Percentiles rank a stretch among this genome's conserved stretches.
Evolutionary conservation across 2,888 invertebrate species (phyloP).

Genomic region (Clostera curtula): DNA sequence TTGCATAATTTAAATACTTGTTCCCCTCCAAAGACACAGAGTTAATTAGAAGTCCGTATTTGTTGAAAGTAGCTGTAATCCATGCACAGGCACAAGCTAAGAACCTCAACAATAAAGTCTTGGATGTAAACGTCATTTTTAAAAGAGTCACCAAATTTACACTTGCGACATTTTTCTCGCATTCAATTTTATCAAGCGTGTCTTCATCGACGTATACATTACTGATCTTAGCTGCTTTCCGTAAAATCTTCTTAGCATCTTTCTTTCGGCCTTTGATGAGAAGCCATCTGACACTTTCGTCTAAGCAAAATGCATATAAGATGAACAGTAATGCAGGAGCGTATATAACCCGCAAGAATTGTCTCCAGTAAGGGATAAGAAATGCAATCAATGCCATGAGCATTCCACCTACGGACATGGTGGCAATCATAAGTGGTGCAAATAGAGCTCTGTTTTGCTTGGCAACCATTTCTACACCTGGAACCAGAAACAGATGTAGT

Average conservation of each 20-base stretch:
- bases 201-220: slow-evolving; percentile 31
- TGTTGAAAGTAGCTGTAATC: slow-evolving; percentile 53
- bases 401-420: slow-evolving; percentile 15
- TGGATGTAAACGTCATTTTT: slow-evolving; percentile 24
- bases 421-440: slow-evolving; percentile 18
- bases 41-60: slow-evolving; percentile 79
- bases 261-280: slow-evolving; percentile 78
- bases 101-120: slow-evolving; percentile 30
- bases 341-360: slow-evolving; percentile 77
- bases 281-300: slow-evolving; percentile 85
- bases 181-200: slow-evolving; percentile 29
- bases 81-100: slow-evolving; percentile 37
- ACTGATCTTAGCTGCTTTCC: slow-evolving; percentile 68
- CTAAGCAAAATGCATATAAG: slow-evolving; percentile 77
- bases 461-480: slow-evolving; percentile 39
- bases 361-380: slow-evolving; percentile 77
- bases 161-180: slow-evolving; percentile 8
- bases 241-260: slow-evolving; percentile 74
- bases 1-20: slow-evolving; percentile 82
- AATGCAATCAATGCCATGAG: slow-evolving; percentile 12
- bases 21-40: slow-evolving; percentile 81
- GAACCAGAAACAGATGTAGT: slow-evolving; percentile 15
- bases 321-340: slow-evolving; percentile 78
- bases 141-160: slow-evolving; percentile 7
- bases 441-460: slow-evolving; percentile 24